A percentile compares a stretch with the other conserved stretches of the same genome.
These are phyloP conservation scores for Ciconia maguari DNA, from an alignment of 2,113 vertebrate genomes.

Conservation along the genomic window DNA sequence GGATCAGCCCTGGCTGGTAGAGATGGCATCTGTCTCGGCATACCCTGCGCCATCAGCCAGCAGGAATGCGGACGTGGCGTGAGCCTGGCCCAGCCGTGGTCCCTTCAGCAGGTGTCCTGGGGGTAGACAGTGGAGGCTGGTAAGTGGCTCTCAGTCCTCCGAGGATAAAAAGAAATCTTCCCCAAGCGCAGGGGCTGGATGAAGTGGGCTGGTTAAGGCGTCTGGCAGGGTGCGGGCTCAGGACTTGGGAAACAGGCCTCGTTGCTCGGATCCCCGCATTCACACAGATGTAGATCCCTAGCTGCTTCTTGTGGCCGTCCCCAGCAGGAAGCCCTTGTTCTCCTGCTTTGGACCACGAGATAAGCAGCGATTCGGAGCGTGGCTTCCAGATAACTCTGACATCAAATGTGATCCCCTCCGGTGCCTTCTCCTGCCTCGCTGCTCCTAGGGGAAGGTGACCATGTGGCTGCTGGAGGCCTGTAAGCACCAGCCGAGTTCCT, in stretches of 20 bases:
- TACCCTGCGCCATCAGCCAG: background rate
- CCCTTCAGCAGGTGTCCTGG: background rate
- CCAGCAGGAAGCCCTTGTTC: background rate
- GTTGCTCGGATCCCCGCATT: background rate
- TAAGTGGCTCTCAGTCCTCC: background rate
- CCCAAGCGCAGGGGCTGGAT: background rate
- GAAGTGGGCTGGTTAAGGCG: background rate
- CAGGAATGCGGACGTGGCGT: fast-evolving
- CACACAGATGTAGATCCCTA: fast-evolving
- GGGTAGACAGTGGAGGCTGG: background rate
- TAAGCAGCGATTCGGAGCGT: fast-evolving
- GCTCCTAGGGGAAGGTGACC: background rate
- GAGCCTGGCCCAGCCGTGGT: background rate
- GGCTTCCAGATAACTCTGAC: background rate
- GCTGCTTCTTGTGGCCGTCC: fast-evolving
- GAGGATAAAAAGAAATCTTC: background rate
- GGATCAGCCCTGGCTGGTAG: background rate
- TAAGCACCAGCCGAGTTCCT: background rate
- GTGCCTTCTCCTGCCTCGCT: background rate
- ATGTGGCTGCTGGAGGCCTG: background rate
- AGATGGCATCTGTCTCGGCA: background rate
- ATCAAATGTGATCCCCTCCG: background rate
- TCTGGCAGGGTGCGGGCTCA: background rate
- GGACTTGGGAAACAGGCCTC: background rate
- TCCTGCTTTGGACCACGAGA: background rate